phyloP scores from a whole-genome alignment of 2,113 vertebrate genomes.

The Halcyon malimbica region DNA sequence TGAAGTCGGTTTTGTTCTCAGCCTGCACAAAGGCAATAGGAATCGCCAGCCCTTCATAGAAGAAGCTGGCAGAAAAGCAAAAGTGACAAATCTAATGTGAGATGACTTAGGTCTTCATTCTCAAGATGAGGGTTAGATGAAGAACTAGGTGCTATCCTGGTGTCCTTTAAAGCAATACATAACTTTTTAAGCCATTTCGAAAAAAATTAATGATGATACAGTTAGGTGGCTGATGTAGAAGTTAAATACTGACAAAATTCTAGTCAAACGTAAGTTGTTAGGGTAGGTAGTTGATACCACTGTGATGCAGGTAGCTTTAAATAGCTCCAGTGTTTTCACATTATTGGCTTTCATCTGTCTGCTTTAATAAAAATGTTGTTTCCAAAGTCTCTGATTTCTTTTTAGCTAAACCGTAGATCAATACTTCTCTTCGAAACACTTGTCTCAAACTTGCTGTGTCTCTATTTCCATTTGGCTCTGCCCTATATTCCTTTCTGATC shows the following conservation, averaged over 20 bases:
- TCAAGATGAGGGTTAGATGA: not conserved
- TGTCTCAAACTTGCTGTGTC: not conserved
- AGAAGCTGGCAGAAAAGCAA: not conserved
- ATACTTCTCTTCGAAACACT: not conserved
- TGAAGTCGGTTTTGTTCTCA: not conserved
- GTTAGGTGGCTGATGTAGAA: not conserved
- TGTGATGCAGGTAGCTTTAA: not conserved
- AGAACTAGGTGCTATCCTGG: not conserved
- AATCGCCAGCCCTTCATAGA: not conserved
- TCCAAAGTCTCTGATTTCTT: accelerated
- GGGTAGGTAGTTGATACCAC: not conserved
- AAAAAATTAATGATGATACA: not conserved
- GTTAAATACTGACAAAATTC: not conserved
- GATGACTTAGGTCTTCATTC: not conserved
- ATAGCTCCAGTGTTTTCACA: not conserved
- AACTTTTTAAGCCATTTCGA: not conserved
- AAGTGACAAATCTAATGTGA: not conserved
- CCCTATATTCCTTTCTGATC: not conserved
- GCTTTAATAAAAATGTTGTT: not conserved
- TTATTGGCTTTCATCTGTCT: not conserved
- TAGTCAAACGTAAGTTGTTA: not conserved
- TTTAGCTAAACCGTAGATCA: not conserved
- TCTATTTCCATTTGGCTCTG: not conserved
- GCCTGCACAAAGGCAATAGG: not conserved
- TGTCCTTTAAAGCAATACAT: not conserved